A percentile compares a stretch with the other conserved stretches of the same genome.
Conservation (phyloP, 2,888 invertebrate species). For the Rhamphomyia laevipes region DNA sequence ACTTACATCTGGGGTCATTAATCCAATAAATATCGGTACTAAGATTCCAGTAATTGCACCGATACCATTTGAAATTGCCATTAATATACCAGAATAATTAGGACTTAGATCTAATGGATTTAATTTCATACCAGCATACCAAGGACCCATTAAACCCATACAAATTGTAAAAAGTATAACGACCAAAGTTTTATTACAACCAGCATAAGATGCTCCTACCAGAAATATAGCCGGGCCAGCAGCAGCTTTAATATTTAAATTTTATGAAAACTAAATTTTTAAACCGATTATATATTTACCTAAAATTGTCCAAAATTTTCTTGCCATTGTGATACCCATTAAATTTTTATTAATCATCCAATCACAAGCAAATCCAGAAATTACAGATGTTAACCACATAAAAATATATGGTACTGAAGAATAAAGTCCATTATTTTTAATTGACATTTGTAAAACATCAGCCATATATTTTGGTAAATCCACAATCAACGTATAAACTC, state of each 20-base stretch:
- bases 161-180: slow-evolving; percentile 47
- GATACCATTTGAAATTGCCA: slow-evolving; percentile 56
- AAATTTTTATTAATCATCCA: slow-evolving; percentile 48
- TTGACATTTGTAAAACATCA: slow-evolving; percentile 47
- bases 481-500: slow-evolving; percentile 52
- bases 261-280: slow-evolving; percentile 1
- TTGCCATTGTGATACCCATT: slow-evolving; percentile 43
- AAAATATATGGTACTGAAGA: slow-evolving; percentile 49
- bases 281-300: not conserved
- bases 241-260: slow-evolving; percentile 40
- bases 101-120: slow-evolving; percentile 52
- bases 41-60: slow-evolving; percentile 56
- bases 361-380: slow-evolving; percentile 56
- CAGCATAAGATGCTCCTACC: slow-evolving; percentile 49
- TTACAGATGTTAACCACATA: slow-evolving; percentile 48
- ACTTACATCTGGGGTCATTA: slow-evolving; percentile 49
- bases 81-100: slow-evolving; percentile 52
- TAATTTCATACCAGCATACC: slow-evolving; percentile 53
- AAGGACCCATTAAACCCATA: slow-evolving; percentile 57
- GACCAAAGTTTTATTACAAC: slow-evolving; percentile 41
- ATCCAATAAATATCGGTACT: slow-evolving; percentile 52
- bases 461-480: slow-evolving; percentile 53
- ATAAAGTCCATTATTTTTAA: slow-evolving; percentile 46
- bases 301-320: slow-evolving; percentile 55
- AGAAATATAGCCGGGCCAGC: slow-evolving; percentile 50